Conservation (phyloP, 1,140 invertebrate species). For the Polypedilum pembai region DNA sequence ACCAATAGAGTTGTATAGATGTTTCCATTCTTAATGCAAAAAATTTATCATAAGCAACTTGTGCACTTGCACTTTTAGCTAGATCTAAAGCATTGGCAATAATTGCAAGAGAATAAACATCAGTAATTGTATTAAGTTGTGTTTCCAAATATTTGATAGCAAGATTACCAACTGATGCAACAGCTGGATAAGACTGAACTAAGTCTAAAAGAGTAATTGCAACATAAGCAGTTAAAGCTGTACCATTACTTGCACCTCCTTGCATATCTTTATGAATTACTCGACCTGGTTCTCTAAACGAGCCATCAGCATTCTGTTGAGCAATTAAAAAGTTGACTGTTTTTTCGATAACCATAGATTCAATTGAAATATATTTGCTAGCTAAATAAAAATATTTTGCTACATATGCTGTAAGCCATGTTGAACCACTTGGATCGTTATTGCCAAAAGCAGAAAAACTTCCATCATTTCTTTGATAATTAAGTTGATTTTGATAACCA, state of each 20-base stretch:
- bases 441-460: conserved; percentile 92
- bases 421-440: conserved; percentile 71
- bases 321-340: conserved; percentile 54
- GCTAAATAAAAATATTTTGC: conserved; percentile 82
- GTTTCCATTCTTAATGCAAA: background rate
- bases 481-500: conserved; percentile 89
- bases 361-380: conserved; percentile 68
- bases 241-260: conserved; percentile 55
- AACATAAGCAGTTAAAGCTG: conserved; percentile 73
- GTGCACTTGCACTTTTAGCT: conserved; percentile 44
- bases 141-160: conserved; percentile 40
- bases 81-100: conserved; percentile 68
- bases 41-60: background rate
- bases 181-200: background rate
- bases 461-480: conserved; percentile 80
- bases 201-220: conserved; percentile 69
- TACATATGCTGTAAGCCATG: conserved; percentile 96
- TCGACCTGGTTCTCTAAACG: conserved; percentile 47
- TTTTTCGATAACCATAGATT: conserved; percentile 60
- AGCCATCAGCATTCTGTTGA: background rate
- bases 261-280: conserved; percentile 68
- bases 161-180: conserved; percentile 33
- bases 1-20: background rate
- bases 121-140: conserved; percentile 41
- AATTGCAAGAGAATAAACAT: conserved; percentile 68